Percentiles rank a stretch among this genome's conserved stretches.
phyloP scores from a whole-genome alignment of 2,113 vertebrate species.

The Eudorcas thomsonii region DNA sequence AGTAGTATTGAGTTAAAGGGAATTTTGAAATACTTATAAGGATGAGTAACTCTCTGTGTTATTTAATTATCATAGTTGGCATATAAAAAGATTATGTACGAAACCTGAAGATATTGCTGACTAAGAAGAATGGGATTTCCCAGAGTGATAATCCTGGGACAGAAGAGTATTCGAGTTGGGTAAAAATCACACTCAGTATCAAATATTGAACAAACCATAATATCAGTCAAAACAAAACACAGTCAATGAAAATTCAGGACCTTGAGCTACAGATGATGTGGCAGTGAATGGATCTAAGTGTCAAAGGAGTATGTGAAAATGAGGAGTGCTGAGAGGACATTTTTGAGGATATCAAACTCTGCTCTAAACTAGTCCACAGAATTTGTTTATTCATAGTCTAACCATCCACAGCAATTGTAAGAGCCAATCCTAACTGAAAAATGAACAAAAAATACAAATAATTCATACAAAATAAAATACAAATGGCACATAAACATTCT shows the following conservation, averaged over 20 bases:
- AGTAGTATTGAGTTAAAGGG: background rate
- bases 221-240: background rate
- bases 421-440: background rate
- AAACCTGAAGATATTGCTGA: background rate
- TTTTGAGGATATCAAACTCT: background rate
- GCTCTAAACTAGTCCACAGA: background rate
- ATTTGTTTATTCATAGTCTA: background rate
- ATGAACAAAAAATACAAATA: background rate
- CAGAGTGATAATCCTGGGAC: background rate
- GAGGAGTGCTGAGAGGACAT: background rate
- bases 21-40: slow-evolving; percentile 18
- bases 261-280: background rate
- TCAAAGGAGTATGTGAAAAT: background rate
- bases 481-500: background rate
- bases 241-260: background rate
- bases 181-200: background rate
- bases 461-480: background rate
- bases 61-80: background rate
- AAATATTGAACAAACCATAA: background rate
- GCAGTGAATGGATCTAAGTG: background rate
- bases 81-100: background rate
- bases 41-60: slow-evolving; percentile 19
- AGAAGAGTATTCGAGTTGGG: background rate
- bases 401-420: background rate
- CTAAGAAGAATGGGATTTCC: slow-evolving; percentile 22